phyloP scores from a whole-genome alignment of 2,888 invertebrate genomes.

The Dromius quadrimaculatus region DNA sequence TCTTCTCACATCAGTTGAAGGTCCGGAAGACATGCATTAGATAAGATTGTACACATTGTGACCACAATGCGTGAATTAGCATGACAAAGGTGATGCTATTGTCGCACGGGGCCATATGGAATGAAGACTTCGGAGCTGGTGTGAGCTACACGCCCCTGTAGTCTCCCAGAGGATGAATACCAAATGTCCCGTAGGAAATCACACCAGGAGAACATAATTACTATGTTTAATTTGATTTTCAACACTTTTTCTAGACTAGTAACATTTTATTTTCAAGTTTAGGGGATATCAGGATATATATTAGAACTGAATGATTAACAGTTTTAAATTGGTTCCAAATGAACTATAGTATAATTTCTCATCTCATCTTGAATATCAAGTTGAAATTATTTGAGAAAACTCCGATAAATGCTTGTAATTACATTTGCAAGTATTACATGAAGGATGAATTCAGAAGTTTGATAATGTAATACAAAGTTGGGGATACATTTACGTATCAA shows the following conservation, averaged over 20 bases:
- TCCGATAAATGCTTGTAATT: slow-evolving; percentile 28
- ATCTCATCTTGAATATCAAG: slow-evolving; percentile 30
- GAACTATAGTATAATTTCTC: no score
- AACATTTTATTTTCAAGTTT: no score
- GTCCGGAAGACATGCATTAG: slow-evolving; percentile 51
- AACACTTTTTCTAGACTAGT: no score
- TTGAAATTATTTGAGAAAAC: slow-evolving; percentile 25
- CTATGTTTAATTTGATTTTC: slow-evolving; percentile 23
- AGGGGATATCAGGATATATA: no score
- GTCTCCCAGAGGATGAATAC: slow-evolving; percentile 34
- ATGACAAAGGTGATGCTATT: slow-evolving; percentile 48
- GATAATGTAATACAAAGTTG: slow-evolving; percentile 27
- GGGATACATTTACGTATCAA: slow-evolving; percentile 4
- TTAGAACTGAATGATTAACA: no score
- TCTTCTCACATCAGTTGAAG: slow-evolving; percentile 51
- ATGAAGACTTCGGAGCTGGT: slow-evolving; percentile 4
- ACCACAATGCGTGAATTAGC: slow-evolving; percentile 47
- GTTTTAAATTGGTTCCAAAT: no score
- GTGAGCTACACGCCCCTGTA: background rate
- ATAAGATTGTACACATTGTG: slow-evolving; percentile 51
- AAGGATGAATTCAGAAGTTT: slow-evolving; percentile 24
- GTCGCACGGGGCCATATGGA: slow-evolving; percentile 42
- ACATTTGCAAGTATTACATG: slow-evolving; percentile 28
- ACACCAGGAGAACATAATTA: slow-evolving; percentile 38
- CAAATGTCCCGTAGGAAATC: slow-evolving; percentile 48